These are phyloP conservation scores for Liasis olivaceus DNA, from an alignment of 2,797 vertebrate genomes.

Conservation along the genomic window DNA sequence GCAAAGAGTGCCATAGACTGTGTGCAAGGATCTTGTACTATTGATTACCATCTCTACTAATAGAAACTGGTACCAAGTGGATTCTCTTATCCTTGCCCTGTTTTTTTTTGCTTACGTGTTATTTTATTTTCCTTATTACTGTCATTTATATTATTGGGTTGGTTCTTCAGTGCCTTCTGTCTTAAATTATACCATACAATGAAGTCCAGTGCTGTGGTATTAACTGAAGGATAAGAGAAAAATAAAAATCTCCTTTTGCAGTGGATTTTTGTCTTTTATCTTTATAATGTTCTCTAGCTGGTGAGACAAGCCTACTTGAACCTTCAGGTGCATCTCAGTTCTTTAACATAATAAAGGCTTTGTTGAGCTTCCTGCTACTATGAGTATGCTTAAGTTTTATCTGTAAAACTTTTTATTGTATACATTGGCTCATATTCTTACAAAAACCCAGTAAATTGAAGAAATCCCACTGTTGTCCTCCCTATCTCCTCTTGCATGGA, in stretches of 20 bases:
- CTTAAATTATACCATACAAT: conserved; percentile 71
- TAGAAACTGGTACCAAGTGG: conserved; percentile 51
- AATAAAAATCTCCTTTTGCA: conserved; percentile 69
- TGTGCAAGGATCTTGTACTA: conserved; percentile 54
- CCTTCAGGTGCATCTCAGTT: neutral
- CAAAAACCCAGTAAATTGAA: neutral
- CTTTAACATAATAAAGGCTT: neutral
- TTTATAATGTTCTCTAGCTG: neutral
- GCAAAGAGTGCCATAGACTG: conserved; percentile 44
- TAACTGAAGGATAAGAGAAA: conserved; percentile 67
- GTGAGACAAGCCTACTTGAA: neutral
- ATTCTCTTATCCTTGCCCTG: conserved; percentile 14
- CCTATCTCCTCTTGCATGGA: neutral
- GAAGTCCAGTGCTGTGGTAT: conserved; percentile 66
- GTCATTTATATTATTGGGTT: conserved; percentile 64
- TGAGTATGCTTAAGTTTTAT: neutral
- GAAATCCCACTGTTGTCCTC: neutral
- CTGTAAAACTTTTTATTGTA: neutral
- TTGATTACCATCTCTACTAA: conserved; percentile 52
- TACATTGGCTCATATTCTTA: neutral
- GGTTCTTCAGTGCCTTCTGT: conserved; percentile 74
- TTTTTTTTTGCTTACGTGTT: neutral
- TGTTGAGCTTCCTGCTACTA: neutral
- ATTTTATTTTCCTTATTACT: conserved; percentile 46
- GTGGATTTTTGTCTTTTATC: conserved; percentile 14